A percentile compares a stretch with the other conserved stretches of the same genome.
Conservation (phyloP, 2,113 vertebrate genomes). For the Progne subis region DNA sequence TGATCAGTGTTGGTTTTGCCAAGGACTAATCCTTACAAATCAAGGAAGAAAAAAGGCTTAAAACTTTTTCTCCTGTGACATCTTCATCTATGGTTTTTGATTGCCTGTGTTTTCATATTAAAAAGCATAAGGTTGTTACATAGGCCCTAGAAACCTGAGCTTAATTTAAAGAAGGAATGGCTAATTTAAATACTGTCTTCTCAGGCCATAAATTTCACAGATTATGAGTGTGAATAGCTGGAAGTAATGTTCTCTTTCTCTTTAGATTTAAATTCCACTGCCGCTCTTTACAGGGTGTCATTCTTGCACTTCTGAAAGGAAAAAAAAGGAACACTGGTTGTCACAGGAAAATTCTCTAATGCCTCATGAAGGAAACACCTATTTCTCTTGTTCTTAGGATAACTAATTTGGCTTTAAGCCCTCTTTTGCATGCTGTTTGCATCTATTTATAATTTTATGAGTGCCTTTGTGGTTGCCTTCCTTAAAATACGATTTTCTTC, state of each 20-base stretch:
- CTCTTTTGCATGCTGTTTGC: neutral
- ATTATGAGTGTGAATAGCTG: slow-evolving; percentile 5
- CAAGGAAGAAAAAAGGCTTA: neutral
- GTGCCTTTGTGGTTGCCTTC: neutral
- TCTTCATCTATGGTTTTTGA: neutral
- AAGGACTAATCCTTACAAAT: neutral
- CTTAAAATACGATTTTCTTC: neutral
- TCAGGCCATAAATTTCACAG: slow-evolving; percentile 22
- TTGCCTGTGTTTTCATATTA: neutral
- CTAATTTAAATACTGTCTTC: slow-evolving; percentile 8
- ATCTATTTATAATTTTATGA: neutral
- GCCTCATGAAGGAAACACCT: neutral
- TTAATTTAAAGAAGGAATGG: neutral
- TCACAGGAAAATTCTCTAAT: neutral
- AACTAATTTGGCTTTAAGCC: neutral
- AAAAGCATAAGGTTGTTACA: neutral
- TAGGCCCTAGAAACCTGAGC: neutral
- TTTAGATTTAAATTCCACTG: slow-evolving; percentile 12
- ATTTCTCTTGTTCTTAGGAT: neutral
- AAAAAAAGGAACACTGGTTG: neutral
- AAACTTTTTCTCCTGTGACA: neutral
- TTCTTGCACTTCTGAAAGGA: neutral
- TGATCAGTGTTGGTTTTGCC: neutral
- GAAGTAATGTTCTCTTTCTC: slow-evolving; percentile 13
- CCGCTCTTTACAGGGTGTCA: neutral